Evolutionary conservation across 1,140 invertebrate genomes (phyloP), one percentile per base, ranked within the genome.

Genomic region (Pseudomyrmex cubaensis): DNA sequence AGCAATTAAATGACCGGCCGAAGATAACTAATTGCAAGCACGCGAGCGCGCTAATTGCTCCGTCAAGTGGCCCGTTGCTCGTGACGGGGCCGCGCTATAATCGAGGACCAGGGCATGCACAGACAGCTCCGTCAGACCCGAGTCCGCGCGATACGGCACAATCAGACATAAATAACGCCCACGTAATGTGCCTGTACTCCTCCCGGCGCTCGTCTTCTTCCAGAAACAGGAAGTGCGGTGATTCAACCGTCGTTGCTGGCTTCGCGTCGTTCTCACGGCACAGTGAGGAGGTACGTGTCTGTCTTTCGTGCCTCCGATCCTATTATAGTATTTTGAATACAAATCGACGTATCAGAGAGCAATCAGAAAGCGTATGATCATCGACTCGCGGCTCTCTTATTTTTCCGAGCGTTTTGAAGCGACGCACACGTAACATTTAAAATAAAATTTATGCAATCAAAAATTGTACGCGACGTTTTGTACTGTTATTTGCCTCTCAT

Each of bases 101-200:
- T 12, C 22, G 52, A 56, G 22, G 13, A 52, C 22, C 63, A 35
- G 69, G 15, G 2, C 35, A 13, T 25, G 56, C 63, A 35, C 35
- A 7, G 35, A 35, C 64, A 46, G 20, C 52, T 83, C 35, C 35
- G 57, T 59, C 73, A 10, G 35, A 64, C 52, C 25, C 59, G 13
- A 62, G 5, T 5, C 63, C 57, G 54, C 35, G 44, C 25, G 63
- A 61, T 62, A 9, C 35, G 48, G 69, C 50, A n/a, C 7, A 44
- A 56, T 17, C 44, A n/a, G 4, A 75, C 77, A 59, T 86, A 70
- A 67, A 86, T 86, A 76, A 86, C 25, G 57, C 52, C 70, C 76
- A 76, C 64, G 57, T 44, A 67, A 61, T 46, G 46, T 46, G 46
- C 61, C 67, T 56, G 54, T 70, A 48, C 56, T 56, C 62, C 59